Evolutionary conservation across 2,888 invertebrate genomes (phyloP), one percentile per base, ranked within the genome.

Genomic region (Dryobota labecula): DNA sequence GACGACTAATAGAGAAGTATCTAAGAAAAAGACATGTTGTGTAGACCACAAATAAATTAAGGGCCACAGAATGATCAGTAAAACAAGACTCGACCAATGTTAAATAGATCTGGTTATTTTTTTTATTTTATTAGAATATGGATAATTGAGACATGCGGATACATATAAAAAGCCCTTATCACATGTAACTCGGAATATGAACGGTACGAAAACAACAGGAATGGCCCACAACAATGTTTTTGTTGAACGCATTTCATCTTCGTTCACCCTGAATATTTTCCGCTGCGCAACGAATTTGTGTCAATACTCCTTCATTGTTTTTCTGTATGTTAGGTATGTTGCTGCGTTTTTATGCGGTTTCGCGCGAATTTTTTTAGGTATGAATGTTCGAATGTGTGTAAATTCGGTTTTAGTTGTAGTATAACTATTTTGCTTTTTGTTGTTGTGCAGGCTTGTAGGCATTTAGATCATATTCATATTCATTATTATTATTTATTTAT

Each of bases 301-400:
- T 81, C 76, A 81, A 81, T 73, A 65, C 7, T 64, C 30, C 24
- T 51, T 43, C 54, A 60, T 72, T 80, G 54, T 80, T 62, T 73
- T 54, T 33, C 13, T 51, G 36, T 78, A 27, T 61, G 36, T 66
- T 73, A 41, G 57, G n/a, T 67, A 51, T n/a, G 43, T 47, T 9
- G 13, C n/a, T 36, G 47, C 49, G 56, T 61, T 80, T 64, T 60
- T 68, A 27, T 43, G n/a, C 20, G 43, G 45, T 66, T 45, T 51
- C 30, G 9, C 18, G n/a, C 15, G 20, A 18, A 18, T 63, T 49
- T 62, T 58, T 63, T 64, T 49, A n/a, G 24, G 4, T 20, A 60
- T 49, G 27, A 49, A 49, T 60, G 20, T 47, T 13, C 54, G 70
- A 24, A 36, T n/a, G 7, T 33, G 11, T 20, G 20, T 41, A 24